Evolutionary conservation across 2,888 invertebrate species (phyloP), one percentile per base, ranked within the genome.

Genomic region (Yponomeuta cagnagella): DNA sequence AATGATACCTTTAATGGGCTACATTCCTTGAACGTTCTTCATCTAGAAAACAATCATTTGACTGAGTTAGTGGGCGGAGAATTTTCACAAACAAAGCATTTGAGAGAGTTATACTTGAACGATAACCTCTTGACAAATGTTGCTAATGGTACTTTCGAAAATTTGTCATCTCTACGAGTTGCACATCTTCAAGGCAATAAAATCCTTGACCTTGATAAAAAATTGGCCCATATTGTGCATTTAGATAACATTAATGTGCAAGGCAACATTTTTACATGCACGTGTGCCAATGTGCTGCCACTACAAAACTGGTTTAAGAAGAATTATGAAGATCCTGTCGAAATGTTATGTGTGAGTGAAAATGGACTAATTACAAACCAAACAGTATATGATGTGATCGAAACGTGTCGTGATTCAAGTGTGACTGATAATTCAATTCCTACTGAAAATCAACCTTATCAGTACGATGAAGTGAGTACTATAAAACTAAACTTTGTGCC

Each of bases 1-100:
- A 96, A 96, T 85, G 94, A 95, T 73, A 96, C 96, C 52, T 95
- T 97, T 79, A 96, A 96, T 83, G 96, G 96, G 31, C 94, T 96
- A 70, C 94, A 94, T 78, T 94, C 95, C 37, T 90, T 96, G 71
- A 94, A 94, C 80, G 93, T 95, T 72, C 92, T 97, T 72, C 96
- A 96, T 86, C 93, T 97, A 82, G 96, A 96, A 88, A 94, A 95
- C 79, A 97, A 97, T 85, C 93, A 94, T 76, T 85, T 97, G 71
- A 93, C 94, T 33, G 95, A 95, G 79, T 86, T 97, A 71, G 93
- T 94, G 71, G 96, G 96, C 65, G 95, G 93, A 83, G 96, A 96
- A 85, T 96, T 97, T 88, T 95, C 96, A 77, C 95, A 95, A 84
- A 93, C 96, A 78, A 95, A 95, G 79, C 94, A 94, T 79, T 93